Base-by-base conservation (phyloP, 2,113 vertebrate species). In the Pelmatolapia mariae region DNA sequence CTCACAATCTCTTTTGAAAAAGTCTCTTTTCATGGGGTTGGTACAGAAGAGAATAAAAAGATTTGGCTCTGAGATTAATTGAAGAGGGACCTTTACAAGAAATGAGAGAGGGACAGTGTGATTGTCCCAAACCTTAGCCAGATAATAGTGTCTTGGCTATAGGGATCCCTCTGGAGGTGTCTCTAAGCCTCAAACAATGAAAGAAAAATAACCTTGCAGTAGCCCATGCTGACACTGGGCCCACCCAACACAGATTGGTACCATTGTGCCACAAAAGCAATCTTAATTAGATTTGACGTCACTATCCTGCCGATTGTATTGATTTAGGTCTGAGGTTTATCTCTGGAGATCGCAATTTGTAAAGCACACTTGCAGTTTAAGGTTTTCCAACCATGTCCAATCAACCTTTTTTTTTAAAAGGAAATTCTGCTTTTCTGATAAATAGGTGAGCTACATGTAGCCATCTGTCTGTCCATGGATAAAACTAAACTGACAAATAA, bases 211-310 rank as follows among this genome's bases (percentile, higher is more conserved):
- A 95, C 91, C 91, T 90, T 80, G 82, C 59, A 19, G 18, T 73
- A 59, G 87, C 86, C 87, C 86, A 84, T 33, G 83, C 89, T 92
- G 91, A 93, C 92, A 92, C 86, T 8, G 81, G 92, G 86, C 86
- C 94, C 92, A 91, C 92, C 93, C 92, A 87, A 54, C 88, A 61
- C 89, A 95, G 92, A 96, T 95, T 92, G 92, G 66, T 83, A 89
- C 92, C 84, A 92, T 94, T 96, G 93, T 95, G 89, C 82, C 89
- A 82, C 50, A 56, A 73, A 26, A 68, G 87, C 87, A 90, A 93
- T 94, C 94, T 95, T 96, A 96, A 96, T 96, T 95, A 94, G 94
- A 91, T 96, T 94, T 93, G 93, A 94, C 89, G 93, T 93, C 92
- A 93, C 87, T 50, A 54, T 86, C 78, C 90, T 36, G 87, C 68